phyloP scores from a whole-genome alignment of 2,113 vertebrate genomes.

The Zosterops borbonicus region DNA sequence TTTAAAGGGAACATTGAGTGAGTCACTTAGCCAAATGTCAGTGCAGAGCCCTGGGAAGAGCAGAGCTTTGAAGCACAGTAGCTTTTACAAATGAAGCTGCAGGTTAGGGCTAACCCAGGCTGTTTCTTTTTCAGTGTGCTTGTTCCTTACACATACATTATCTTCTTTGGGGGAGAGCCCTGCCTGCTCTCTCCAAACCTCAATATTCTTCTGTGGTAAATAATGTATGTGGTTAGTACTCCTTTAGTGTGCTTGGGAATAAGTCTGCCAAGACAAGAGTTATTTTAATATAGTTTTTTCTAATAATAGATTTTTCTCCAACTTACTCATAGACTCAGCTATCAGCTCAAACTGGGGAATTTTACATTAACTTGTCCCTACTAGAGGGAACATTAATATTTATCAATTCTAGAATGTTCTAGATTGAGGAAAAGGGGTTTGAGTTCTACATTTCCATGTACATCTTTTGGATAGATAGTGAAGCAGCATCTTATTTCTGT shows the following conservation, averaged over 20 bases:
- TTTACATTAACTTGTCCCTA: background rate
- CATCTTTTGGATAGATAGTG: background rate
- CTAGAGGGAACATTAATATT: background rate
- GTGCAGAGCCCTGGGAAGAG: background rate
- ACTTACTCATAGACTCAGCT: background rate
- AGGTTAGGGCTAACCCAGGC: background rate
- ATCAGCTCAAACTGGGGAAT: background rate
- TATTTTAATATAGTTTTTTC: background rate
- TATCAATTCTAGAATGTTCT: background rate
- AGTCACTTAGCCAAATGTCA: background rate
- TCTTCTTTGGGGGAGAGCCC: background rate
- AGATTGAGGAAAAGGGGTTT: background rate
- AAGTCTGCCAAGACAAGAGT: background rate
- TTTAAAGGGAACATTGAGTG: background rate
- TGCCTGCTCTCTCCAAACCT: background rate
- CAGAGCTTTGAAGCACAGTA: background rate
- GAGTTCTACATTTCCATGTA: fast-evolving
- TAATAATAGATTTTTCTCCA: background rate
- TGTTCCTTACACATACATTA: background rate
- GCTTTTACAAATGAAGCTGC: background rate
- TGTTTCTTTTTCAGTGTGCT: background rate
- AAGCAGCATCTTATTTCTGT: fast-evolving
- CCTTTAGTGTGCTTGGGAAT: background rate
- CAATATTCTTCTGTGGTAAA: background rate
- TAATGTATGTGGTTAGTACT: background rate